Evolutionary conservation across 2,888 invertebrate genomes (phyloP), one percentile per base, ranked within the genome.

Genomic region (Lasioglossum oenotherae): DNA sequence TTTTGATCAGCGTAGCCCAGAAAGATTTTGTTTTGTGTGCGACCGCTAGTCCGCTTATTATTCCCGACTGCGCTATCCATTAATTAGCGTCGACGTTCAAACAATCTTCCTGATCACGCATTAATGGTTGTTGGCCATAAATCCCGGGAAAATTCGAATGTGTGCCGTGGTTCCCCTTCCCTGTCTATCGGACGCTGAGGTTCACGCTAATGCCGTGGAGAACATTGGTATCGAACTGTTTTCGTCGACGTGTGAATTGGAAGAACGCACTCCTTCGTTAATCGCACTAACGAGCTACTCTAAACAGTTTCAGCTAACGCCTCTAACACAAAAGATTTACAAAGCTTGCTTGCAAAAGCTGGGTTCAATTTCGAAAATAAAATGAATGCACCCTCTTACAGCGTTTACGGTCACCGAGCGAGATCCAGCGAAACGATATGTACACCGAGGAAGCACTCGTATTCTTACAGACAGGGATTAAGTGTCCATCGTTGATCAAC

Each of bases 401-500:
- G 4, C 35, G 35, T 35, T 35, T 4, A 57, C 60, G 69, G 53
- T 27, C 31, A 49, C 49, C 49, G 41, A 6, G 41, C 49, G 35
- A 16, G 16, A 19, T 38, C 69, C 49, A 41, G 38, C 69, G 38
- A 12, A 71, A 41, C 71, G n/a, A 35, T 74, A 31, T 4, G 31
- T 46, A 49, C 19, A 53, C 53, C 41, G 49, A 16, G 57, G 35
- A 57, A 69, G 49, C 44, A 38, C 69, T 23, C 23, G 27, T 16
- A 16, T 67, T 57, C 49, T 74, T 23, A 49, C 76, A n/a, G 44
- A 27, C 35, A 46, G 31, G 46, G 57, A 23, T 60, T 23, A 64
- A 78, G 41, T 44, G 41, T 53, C 41, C 78, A 44, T 73, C 49
- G 60, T 75, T 19, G 60, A 75, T 74, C 74, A 49, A 23, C 57